These are phyloP conservation scores for Ennomos erosarius DNA, from an alignment of 2,888 invertebrate genomes.

Conservation along the genomic window DNA sequence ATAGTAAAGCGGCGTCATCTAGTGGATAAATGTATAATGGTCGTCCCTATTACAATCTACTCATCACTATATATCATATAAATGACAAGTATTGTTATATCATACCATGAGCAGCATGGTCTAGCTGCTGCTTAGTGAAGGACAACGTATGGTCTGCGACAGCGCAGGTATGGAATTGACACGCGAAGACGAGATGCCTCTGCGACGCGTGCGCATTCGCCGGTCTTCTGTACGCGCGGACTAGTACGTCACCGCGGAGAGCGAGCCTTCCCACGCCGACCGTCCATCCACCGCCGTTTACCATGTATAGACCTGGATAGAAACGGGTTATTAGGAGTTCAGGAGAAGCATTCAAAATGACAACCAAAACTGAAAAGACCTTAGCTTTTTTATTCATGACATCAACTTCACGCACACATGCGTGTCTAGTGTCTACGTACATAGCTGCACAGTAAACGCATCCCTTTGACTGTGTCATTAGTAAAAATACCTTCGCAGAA, in stretches of 20 bases:
- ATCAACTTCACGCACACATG: too few relatives aligned
- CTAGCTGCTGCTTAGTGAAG: conserved; percentile 94
- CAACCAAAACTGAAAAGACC: not conserved
- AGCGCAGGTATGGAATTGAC: conserved; percentile 98
- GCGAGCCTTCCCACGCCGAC: conserved; percentile 86
- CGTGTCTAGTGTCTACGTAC: too few relatives aligned
- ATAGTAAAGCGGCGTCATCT: too few relatives aligned
- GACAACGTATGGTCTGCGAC: conserved; percentile 93
- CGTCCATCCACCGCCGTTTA: conserved; percentile 88
- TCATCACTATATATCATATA: too few relatives aligned
- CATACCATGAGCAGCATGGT: conserved; percentile 92
- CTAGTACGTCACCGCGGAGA: conserved; percentile 94
- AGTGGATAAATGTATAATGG: too few relatives aligned
- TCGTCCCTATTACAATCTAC: too few relatives aligned
- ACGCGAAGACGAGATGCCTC: conserved; percentile 92
- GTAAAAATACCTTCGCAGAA: too few relatives aligned
- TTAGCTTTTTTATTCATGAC: too few relatives aligned
- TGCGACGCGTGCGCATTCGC: conserved; percentile 71
- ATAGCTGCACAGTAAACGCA: too few relatives aligned
- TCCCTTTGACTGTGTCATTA: too few relatives aligned
- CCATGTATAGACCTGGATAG: conserved; percentile 87
- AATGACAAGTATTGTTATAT: conserved; percentile 2
- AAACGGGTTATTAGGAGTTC: not conserved
- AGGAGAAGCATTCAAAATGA: not conserved
- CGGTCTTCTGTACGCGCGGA: conserved; percentile 94